phyloP scores from a whole-genome alignment of 2,113 vertebrate genomes.

The Camelus bactrianus region DNA sequence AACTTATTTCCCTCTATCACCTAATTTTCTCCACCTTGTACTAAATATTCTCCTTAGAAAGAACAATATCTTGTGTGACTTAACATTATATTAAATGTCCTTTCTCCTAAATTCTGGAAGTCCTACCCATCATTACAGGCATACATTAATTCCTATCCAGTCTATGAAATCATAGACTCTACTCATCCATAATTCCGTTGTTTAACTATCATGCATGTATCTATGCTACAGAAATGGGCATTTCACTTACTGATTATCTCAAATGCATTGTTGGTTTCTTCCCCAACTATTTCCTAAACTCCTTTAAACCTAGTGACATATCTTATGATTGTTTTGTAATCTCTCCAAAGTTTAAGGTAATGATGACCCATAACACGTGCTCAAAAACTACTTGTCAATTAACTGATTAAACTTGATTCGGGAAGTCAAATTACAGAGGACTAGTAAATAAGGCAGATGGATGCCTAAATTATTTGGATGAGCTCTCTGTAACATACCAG shows the following conservation, averaged over 20 bases:
- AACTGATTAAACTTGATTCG: background rate
- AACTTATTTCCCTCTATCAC: background rate
- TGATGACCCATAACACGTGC: background rate
- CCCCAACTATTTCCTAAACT: background rate
- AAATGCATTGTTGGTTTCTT: background rate
- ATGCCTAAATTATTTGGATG: background rate
- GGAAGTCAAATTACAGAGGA: background rate
- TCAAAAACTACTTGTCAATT: background rate
- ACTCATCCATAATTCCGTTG: background rate
- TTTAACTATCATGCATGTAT: background rate
- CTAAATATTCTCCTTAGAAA: background rate
- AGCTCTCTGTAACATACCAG: background rate
- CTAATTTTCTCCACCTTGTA: background rate
- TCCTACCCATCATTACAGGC: background rate
- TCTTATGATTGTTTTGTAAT: background rate
- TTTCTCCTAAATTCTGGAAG: background rate
- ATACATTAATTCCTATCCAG: background rate
- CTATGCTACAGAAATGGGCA: background rate
- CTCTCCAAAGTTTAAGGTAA: background rate
- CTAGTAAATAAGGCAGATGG: background rate
- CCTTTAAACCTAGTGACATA: background rate
- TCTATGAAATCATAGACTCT: background rate
- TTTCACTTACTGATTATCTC: background rate
- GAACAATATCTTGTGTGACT: background rate
- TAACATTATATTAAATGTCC: background rate